A percentile compares a stretch with the other conserved stretches of the same genome.
phyloP scores from a whole-genome alignment of 2,888 invertebrate species.

The Psococerastis gibbosa region DNA sequence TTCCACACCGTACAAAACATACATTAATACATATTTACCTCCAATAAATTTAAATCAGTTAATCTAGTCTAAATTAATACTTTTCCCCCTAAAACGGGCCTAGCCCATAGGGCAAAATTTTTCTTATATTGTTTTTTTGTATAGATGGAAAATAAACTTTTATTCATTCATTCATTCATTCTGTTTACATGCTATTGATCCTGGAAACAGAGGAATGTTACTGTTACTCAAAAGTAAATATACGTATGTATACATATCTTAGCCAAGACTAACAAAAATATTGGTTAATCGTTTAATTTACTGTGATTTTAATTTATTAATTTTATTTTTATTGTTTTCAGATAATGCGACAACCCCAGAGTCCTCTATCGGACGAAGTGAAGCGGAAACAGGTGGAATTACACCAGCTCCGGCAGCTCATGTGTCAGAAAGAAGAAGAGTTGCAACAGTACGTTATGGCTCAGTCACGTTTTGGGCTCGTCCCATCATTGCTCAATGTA shows the following conservation, averaged over 20 bases:
- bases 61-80: no score
- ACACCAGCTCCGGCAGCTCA: slow-evolving; percentile 37
- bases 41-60: no score
- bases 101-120: no score
- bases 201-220: no score
- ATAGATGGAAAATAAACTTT: no score
- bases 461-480: slow-evolving; percentile 41
- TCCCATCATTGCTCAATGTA: slow-evolving; percentile 28
- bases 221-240: not conserved
- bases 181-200: no score
- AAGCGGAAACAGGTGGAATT: slow-evolving; percentile 71
- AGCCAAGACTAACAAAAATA: slow-evolving; percentile 7
- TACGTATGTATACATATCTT: not conserved
- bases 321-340: slow-evolving; percentile 21
- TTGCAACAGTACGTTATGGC: slow-evolving; percentile 65
- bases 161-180: no score
- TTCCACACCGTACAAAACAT: no score
- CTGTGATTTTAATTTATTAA: slow-evolving; percentile 6
- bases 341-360: slow-evolving; percentile 35
- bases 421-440: slow-evolving; percentile 32
- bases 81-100: no score
- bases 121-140: no score
- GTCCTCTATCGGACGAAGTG: slow-evolving; percentile 47
- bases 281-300: slow-evolving; percentile 3
- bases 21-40: no score